Conservation (phyloP, 2,888 invertebrate species). For the Phyllotreta cruciferae region DNA sequence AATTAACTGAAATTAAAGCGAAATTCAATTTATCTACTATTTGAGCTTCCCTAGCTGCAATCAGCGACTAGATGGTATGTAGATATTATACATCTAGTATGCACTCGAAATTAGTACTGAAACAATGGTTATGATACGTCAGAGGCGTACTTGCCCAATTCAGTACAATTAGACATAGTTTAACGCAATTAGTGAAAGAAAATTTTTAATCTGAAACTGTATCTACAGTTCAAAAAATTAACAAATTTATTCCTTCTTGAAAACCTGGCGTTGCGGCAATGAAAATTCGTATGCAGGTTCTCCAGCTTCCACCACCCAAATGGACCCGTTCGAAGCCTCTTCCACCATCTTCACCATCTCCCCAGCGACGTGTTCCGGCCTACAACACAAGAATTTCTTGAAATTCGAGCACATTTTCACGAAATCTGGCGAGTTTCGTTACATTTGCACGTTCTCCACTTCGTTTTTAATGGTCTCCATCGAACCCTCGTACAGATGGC, state of each 20-base stretch:
- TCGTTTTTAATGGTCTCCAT: slow-evolving; percentile 6
- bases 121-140: too few species aligned
- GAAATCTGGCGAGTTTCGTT: too few species aligned
- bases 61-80: too few species aligned
- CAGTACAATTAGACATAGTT: too few species aligned
- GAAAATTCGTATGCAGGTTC: slow-evolving; percentile 12
- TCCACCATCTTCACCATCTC: slow-evolving; percentile 6
- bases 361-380: slow-evolving; percentile 9
- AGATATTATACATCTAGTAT: too few species aligned
- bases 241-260: slow-evolving; percentile 5
- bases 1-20: background rate
- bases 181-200: too few species aligned
- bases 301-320: slow-evolving; percentile 14
- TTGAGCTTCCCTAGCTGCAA: slow-evolving; percentile 29
- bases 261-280: background rate
- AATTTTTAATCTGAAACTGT: too few species aligned
- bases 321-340: slow-evolving; percentile 1
- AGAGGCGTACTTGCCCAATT: too few species aligned
- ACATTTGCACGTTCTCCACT: background rate
- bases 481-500: slow-evolving; percentile 1
- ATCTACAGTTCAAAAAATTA: background rate
- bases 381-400: background rate
- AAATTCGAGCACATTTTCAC: too few species aligned
- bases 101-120: too few species aligned
- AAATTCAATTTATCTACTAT: slow-evolving; percentile 4